Conservation (phyloP, 1,140 invertebrate genomes). For the Aphelinus certus region DNA sequence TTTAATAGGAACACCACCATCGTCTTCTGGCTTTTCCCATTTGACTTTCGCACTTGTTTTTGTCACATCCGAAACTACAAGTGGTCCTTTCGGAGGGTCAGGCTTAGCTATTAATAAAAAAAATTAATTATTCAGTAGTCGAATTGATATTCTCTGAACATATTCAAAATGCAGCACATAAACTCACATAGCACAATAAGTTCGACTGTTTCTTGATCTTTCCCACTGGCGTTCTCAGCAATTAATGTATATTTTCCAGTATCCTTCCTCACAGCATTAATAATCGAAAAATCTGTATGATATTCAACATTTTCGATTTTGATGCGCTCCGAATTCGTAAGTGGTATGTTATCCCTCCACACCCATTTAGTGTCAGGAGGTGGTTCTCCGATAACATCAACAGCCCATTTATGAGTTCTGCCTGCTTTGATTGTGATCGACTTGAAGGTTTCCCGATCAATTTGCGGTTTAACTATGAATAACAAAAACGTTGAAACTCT, state of each 20-base stretch:
- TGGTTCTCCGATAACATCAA: conserved; percentile 91
- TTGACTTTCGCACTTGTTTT: conserved; percentile 87
- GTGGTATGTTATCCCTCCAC: conserved; percentile 83
- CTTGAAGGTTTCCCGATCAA: conserved; percentile 90
- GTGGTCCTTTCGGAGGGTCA: conserved; percentile 84
- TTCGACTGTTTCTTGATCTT: conserved; percentile 89
- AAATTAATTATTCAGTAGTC: background rate
- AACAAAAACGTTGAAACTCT: conserved; percentile 37
- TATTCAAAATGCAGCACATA: conserved; percentile 4
- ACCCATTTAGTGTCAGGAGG: conserved; percentile 86
- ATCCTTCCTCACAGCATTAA: conserved; percentile 85
- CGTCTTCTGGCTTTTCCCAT: conserved; percentile 92
- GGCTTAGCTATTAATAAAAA: conserved; percentile 71
- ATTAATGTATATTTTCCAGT: conserved; percentile 91
- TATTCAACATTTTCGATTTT: conserved; percentile 91
- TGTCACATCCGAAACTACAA: conserved; percentile 87
- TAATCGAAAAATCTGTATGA: conserved; percentile 88
- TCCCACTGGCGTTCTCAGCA: conserved; percentile 89
- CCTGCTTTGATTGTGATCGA: conserved; percentile 87
- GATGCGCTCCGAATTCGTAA: conserved; percentile 84
- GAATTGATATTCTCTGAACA: background rate
- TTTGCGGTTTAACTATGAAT: conserved; percentile 85
- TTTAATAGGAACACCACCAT: conserved; percentile 92
- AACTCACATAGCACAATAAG: conserved; percentile 85
- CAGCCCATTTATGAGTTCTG: conserved; percentile 91